Percentiles rank a stretch among this genome's conserved stretches.
phyloP scores from a whole-genome alignment of 2,797 vertebrate genomes.

The Hydrophis major region DNA sequence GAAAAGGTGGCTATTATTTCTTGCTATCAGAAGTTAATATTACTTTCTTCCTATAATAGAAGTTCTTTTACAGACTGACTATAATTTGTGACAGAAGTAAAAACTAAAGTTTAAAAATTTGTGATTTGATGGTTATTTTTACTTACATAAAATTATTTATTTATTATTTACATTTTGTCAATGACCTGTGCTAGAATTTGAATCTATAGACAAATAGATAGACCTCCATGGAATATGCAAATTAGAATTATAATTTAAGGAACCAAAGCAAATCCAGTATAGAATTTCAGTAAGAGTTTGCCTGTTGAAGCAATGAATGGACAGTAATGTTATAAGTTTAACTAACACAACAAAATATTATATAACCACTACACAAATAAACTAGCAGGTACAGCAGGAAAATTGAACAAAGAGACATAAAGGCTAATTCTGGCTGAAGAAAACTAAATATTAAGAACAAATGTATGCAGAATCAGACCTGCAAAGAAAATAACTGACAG shows the following conservation, averaged over 20 bases:
- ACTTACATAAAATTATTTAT: not conserved
- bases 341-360: not conserved
- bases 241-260: not conserved
- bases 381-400: no score
- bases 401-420: no score
- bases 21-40: not conserved
- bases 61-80: not conserved
- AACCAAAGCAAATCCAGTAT: not conserved
- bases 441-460: no score
- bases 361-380: no score
- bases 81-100: not conserved
- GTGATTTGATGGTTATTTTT: not conserved
- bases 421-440: no score
- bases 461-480: no score
- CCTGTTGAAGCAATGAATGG: not conserved
- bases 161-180: not conserved
- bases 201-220: not conserved
- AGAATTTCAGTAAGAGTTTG: not conserved
- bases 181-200: not conserved
- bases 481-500: no score
- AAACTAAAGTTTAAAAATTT: not conserved
- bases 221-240: not conserved
- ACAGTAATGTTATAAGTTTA: not conserved
- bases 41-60: not conserved
- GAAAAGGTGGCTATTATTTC: not conserved